Conservation (phyloP, 2,888 invertebrate species). For the Yponomeuta malinellus region DNA sequence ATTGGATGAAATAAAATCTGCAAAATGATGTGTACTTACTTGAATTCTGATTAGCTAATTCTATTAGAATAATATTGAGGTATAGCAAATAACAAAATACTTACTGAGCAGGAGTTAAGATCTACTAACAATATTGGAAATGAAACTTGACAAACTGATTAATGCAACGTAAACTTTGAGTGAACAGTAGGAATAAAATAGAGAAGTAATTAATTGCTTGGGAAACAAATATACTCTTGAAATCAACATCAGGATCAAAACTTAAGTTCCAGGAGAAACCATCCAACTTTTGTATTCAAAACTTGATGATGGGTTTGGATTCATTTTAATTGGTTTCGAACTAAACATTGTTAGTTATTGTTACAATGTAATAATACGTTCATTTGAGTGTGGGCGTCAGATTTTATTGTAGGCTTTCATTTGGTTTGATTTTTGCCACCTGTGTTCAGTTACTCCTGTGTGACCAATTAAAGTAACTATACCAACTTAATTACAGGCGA, state of each 20-base stretch:
- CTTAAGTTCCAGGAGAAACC: neutral
- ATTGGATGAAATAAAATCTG: no score
- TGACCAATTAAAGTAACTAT: neutral
- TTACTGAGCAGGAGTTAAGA: no score
- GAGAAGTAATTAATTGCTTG: no score
- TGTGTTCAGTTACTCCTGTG: neutral
- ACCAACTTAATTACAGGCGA: no score
- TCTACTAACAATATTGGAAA: no score
- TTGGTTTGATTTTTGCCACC: conserved; percentile 15
- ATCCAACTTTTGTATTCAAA: conserved; percentile 18
- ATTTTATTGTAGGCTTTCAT: conserved; percentile 21
- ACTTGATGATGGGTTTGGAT: conserved; percentile 37
- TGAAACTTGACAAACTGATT: no score
- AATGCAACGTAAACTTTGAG: no score
- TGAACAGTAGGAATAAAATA: no score
- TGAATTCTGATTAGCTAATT: no score
- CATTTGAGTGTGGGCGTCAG: conserved; percentile 27
- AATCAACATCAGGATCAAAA: neutral
- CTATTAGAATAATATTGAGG: no score
- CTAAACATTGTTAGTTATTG: conserved; percentile 36
- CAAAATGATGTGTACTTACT: no score
- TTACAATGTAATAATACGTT: conserved; percentile 40
- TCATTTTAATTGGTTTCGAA: conserved; percentile 51
- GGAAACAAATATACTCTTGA: neutral
- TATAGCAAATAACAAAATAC: no score